phyloP scores from a whole-genome alignment of 2,888 invertebrate species.

The Teleiodes luculella region DNA sequence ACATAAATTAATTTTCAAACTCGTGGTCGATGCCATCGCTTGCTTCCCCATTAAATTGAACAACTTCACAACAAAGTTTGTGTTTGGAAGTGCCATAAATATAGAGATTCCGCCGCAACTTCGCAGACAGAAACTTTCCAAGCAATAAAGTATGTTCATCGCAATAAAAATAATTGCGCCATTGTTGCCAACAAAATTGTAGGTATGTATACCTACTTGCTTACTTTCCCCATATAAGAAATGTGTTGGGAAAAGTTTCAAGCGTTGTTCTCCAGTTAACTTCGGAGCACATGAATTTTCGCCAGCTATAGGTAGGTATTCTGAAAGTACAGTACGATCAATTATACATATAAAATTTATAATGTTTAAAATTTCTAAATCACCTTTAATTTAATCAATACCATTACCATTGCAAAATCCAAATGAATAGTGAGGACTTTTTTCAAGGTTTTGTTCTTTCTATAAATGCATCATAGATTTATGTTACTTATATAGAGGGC shows the following conservation, averaged over 20 bases:
- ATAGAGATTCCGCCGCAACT: slow-evolving; percentile 37
- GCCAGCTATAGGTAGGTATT: too few relatives aligned
- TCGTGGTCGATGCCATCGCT: slow-evolving; percentile 3
- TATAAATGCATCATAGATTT: too few relatives aligned
- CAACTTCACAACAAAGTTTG: slow-evolving; percentile 32
- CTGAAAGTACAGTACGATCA: too few relatives aligned
- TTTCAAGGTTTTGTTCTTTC: too few relatives aligned
- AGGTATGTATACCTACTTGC: too few relatives aligned
- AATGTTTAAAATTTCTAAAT: too few relatives aligned
- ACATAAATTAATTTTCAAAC: slow-evolving; percentile 4
- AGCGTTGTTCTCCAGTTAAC: not conserved
- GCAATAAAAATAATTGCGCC: slow-evolving; percentile 12
- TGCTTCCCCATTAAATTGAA: slow-evolving; percentile 11
- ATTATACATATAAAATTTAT: too few relatives aligned
- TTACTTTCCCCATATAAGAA: slow-evolving; percentile 11
- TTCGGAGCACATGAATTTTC: too few relatives aligned
- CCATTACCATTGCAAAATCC: too few relatives aligned
- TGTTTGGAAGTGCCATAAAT: slow-evolving; percentile 38
- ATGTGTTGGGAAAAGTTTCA: not conserved
- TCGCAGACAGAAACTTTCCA: slow-evolving; percentile 45
- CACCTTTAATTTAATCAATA: too few relatives aligned
- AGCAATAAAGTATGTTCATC: slow-evolving; percentile 22
- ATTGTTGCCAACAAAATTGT: slow-evolving; percentile 15
- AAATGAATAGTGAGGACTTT: too few relatives aligned
- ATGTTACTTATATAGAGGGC: too few relatives aligned